Evolutionary conservation across 1,140 invertebrate species (phyloP).

Genomic region (Berghia stephanieae): DNA sequence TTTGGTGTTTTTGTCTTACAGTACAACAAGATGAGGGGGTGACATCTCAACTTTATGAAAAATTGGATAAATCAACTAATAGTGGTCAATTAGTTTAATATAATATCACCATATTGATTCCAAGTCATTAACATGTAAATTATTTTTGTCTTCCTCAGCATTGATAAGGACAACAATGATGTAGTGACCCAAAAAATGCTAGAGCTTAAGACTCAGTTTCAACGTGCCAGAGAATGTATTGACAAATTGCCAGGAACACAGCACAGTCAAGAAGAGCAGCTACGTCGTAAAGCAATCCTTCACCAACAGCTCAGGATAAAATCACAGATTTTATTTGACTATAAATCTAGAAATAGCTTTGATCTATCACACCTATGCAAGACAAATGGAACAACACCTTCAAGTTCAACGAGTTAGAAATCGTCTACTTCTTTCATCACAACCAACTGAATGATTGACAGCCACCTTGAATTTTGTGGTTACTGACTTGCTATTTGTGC

Average conservation of each 20-base stretch:
- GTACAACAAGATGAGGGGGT: no score
- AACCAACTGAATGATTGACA: background rate
- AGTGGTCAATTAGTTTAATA: no score
- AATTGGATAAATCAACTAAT: no score
- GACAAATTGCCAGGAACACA: constrained; percentile 89
- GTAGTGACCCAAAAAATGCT: constrained; percentile 78
- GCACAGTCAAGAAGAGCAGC: constrained; percentile 90
- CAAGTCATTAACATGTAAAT: background rate
- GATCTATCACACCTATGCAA: constrained; percentile 27
- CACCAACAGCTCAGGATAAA: constrained; percentile 87
- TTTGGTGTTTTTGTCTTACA: no score
- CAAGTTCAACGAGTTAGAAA: background rate
- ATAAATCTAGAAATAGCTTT: constrained; percentile 84
- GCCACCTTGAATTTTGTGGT: background rate
- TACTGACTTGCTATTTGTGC: background rate
- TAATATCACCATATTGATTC: no score
- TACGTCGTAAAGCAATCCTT: constrained; percentile 85
- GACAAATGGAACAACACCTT: no score
- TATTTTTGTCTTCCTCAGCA: constrained; percentile 72
- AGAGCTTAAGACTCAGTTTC: constrained; percentile 88
- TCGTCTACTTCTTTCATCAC: background rate
- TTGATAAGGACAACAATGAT: constrained; percentile 82
- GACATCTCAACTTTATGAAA: no score
- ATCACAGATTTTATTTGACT: constrained; percentile 88
- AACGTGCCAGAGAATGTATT: constrained; percentile 84